A percentile compares a stretch with the other conserved stretches of the same genome.
Evolutionary conservation across 1,140 invertebrate genomes (phyloP).

Genomic region (Caenorhabditis briggsae): DNA sequence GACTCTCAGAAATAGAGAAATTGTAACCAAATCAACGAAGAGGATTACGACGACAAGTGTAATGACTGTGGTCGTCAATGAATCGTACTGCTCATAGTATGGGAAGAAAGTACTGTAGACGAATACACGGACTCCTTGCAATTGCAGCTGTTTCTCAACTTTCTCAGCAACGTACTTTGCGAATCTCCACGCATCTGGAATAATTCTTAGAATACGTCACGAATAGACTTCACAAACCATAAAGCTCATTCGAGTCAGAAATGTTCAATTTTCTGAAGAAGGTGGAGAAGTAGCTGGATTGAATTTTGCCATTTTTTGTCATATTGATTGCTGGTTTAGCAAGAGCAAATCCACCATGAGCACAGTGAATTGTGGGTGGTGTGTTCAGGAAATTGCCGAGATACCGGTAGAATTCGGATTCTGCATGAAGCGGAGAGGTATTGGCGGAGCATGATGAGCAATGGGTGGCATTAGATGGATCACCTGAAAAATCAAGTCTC

Average conservation of each 20-base stretch:
- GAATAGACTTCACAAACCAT: background rate
- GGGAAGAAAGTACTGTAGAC: conserved; percentile 37
- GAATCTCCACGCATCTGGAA: conserved; percentile 33
- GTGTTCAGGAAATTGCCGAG: background rate
- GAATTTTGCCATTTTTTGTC: background rate
- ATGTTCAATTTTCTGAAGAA: conserved; percentile 48
- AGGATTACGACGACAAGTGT: conserved; percentile 21
- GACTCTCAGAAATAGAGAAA: conserved; percentile 19
- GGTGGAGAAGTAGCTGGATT: background rate
- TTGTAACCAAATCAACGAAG: background rate
- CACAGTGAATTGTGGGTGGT: background rate
- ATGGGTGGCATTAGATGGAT: conserved; percentile 5
- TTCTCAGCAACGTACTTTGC: background rate
- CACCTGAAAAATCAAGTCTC: background rate
- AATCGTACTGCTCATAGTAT: conserved; percentile 11
- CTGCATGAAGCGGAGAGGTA: too few relatives aligned
- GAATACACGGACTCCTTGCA: background rate
- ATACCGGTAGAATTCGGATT: conserved; percentile 32
- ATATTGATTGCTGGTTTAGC: conserved; percentile 11
- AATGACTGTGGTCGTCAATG: background rate
- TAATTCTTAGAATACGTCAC: background rate
- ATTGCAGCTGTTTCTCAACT: background rate
- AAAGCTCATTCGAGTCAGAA: conserved; percentile 26
- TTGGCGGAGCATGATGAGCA: background rate
- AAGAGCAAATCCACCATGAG: conserved; percentile 18